A percentile compares a stretch with the other conserved stretches of the same genome.
These are phyloP conservation scores for Hemitrygon akajei DNA, from an alignment of 2,797 vertebrate genomes.

Conservation along the genomic window DNA sequence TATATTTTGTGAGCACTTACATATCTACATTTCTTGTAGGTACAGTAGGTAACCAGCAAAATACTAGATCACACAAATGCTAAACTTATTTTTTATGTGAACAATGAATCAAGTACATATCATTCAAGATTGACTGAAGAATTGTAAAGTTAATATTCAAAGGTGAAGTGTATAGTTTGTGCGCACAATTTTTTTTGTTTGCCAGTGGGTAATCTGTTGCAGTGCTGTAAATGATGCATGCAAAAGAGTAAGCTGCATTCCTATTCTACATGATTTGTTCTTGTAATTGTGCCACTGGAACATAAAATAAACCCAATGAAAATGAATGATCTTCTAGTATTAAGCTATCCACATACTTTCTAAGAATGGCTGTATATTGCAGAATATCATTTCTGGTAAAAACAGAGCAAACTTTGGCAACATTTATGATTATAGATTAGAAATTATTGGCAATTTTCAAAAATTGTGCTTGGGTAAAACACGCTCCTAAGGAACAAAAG, in stretches of 20 bases:
- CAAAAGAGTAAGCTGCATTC: neutral
- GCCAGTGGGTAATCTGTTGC: conserved; percentile 2
- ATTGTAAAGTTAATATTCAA: neutral
- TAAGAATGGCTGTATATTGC: neutral
- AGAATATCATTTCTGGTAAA: neutral
- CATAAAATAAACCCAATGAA: conserved; percentile 22
- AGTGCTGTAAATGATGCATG: conserved; percentile 29
- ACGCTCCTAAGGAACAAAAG: neutral
- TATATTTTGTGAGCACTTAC: conserved; percentile 5
- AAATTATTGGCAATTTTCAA: neutral
- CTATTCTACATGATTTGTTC: neutral
- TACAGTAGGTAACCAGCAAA: neutral
- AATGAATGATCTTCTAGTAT: neutral
- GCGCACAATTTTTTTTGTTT: neutral
- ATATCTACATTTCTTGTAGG: neutral
- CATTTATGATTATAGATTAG: neutral
- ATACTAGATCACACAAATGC: neutral
- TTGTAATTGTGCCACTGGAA: conserved; percentile 1
- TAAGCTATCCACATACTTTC: neutral
- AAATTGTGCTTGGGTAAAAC: neutral
- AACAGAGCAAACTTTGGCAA: neutral
- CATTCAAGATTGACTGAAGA: neutral
- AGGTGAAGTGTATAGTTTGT: conserved; percentile 10
- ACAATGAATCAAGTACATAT: neutral
- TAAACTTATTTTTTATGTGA: conserved; percentile 12